Base-by-base conservation (phyloP, 2,888 invertebrate species). In the Gerris lacustris region DNA sequence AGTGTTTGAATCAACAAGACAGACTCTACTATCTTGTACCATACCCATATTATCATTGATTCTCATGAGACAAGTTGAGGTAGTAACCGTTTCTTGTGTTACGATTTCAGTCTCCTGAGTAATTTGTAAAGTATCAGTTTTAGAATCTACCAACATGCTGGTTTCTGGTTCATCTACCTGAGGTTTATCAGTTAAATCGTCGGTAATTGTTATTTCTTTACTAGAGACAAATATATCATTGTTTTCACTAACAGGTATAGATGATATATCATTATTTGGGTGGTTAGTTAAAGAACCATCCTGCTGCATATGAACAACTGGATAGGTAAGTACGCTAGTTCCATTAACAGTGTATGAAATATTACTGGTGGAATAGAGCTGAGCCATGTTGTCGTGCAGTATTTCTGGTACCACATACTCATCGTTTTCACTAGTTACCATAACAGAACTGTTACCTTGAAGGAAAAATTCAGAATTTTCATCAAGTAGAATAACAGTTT, bases 341-440 rank as follows among this genome's bases (percentile, higher is more conserved):
- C 63, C 69, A 11, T 66, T 66, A 5, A 67, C 18, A 44, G 63
- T 63, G 6, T 66, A 63, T 43, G 67, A 68, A 17, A 70, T 68
- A 9, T 67, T 67, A 55, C 66, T 69, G 1, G 74, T 70, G 2
- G 75, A 67, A 62, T 73, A 74, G 6, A 75, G 68, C 72, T 74
- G 74, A 31, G 71, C 72, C 44, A 73, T 71, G 17, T 64, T 69
- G 17, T 75, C 74, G 15, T 70, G 69, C 15, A 75, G 69, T 43
- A 75, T 74, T 55, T 76, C 75, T 44, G 76, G 76, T 9, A 76
- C 76, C 67, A 76, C 75, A 63, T 76, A 76, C 66, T 75, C 75
- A 18, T 72, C 64, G 17, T 64, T 15, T 45, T 66, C 31, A 43
- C 66, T 66, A 6, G 68, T 63, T 6, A 74, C 73, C 9, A 73